Percentiles rank a stretch among this genome's conserved stretches.
phyloP scores from a whole-genome alignment of 2,888 invertebrate genomes.

The Aethes cnicana region DNA sequence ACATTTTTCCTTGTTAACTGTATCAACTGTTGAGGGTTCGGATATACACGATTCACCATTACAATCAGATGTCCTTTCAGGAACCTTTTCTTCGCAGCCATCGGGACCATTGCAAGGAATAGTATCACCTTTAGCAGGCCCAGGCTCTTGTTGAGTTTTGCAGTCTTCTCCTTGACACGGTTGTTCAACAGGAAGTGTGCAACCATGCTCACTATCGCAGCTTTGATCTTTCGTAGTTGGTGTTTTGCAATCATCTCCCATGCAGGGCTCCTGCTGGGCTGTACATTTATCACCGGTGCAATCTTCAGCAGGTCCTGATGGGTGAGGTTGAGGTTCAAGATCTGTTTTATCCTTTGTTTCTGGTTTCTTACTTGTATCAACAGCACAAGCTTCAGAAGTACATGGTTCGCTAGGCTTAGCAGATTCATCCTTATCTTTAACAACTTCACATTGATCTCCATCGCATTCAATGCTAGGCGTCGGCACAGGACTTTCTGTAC shows the following conservation, averaged over 20 bases:
- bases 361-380: conserved; percentile 29
- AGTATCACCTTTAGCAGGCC: conserved; percentile 33
- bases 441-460: conserved; percentile 57
- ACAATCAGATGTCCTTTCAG: conserved; percentile 37
- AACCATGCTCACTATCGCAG: conserved; percentile 36
- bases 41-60: conserved; percentile 34
- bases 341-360: conserved; percentile 8
- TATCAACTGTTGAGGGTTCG: background rate
- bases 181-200: conserved; percentile 33
- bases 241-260: conserved; percentile 42
- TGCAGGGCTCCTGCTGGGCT: conserved; percentile 37
- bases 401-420: conserved; percentile 38
- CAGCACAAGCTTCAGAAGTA: conserved; percentile 43
- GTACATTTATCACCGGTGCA: conserved; percentile 46
- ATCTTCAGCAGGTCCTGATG: conserved; percentile 34
- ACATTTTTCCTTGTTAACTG: conserved; percentile 40
- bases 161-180: conserved; percentile 48
- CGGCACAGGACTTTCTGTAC: conserved; percentile 61
- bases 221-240: conserved; percentile 30
- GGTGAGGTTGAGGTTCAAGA: conserved; percentile 2
- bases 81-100: conserved; percentile 36
- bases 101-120: conserved; percentile 38
- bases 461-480: conserved; percentile 51
- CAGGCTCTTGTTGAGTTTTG: conserved; percentile 33
- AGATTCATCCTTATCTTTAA: conserved; percentile 45